Percentiles rank a stretch among this genome's conserved stretches.
These are phyloP conservation scores for Nezara viridula DNA, from an alignment of 2,888 invertebrate species.

Conservation along the genomic window DNA sequence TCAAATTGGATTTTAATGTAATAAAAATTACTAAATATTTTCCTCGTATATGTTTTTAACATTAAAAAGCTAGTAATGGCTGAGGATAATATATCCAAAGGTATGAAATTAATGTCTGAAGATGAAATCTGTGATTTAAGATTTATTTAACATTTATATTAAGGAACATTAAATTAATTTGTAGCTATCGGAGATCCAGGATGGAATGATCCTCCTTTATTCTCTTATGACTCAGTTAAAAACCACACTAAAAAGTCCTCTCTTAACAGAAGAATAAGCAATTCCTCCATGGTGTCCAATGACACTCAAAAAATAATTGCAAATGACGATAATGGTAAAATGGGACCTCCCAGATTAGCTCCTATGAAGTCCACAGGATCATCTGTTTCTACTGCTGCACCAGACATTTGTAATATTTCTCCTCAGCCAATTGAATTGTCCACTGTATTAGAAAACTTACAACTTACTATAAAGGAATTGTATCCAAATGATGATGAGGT, in stretches of 20 bases:
- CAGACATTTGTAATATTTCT: not conserved
- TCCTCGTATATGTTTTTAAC: not conserved
- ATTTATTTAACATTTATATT: not conserved
- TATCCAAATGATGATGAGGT: conserved; percentile 52
- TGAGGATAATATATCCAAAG: conserved; percentile 23
- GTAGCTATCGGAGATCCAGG: conserved; percentile 70
- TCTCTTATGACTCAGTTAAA: conserved; percentile 70
- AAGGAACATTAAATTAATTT: not conserved
- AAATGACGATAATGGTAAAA: not conserved
- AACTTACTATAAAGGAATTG: not conserved
- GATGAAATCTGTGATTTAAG: not conserved
- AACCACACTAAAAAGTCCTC: conserved; percentile 71
- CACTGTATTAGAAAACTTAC: conserved; percentile 15
- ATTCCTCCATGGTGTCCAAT: conserved; percentile 68
- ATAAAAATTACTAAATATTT: not conserved
- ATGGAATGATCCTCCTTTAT: conserved; percentile 75
- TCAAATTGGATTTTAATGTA: not conserved
- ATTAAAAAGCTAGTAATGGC: not conserved
- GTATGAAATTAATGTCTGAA: not conserved
- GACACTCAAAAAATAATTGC: not conserved
- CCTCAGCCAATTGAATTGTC: not conserved
- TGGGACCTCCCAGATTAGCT: not conserved
- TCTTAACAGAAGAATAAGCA: conserved; percentile 72
- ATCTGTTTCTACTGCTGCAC: not conserved
- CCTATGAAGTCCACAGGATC: not conserved